phyloP scores from a whole-genome alignment of 1,140 invertebrate genomes.

The Diabrotica virgifera region DNA sequence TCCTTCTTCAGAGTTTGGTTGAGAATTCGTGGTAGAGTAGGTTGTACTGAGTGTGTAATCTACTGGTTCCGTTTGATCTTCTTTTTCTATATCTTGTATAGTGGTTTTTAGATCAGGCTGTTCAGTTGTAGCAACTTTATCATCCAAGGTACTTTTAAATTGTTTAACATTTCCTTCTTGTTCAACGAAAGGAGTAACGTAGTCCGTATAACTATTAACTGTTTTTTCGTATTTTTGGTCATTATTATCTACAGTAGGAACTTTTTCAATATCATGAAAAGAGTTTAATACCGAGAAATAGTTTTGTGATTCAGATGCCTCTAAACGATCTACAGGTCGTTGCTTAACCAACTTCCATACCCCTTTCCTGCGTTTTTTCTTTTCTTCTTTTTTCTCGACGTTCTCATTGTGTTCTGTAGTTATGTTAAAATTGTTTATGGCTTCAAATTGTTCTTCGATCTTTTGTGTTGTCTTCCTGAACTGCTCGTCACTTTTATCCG shows the following conservation, averaged over 20 bases:
- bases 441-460: constrained; percentile 19
- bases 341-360: constrained; percentile 65
- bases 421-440: constrained; percentile 5
- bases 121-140: neutral
- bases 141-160: neutral
- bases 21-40: neutral
- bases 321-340: constrained; percentile 59
- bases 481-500: constrained; percentile 14
- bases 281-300: constrained; percentile 37
- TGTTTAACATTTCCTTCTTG: neutral
- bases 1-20: constrained; percentile 27
- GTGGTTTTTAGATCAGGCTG: neutral
- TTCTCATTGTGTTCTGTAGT: constrained; percentile 16
- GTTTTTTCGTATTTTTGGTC: neutral
- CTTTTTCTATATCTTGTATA: neutral
- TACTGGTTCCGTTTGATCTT: neutral
- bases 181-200: neutral
- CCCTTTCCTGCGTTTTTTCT: constrained; percentile 54
- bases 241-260: neutral
- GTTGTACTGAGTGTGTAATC: neutral
- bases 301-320: constrained; percentile 66
- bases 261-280: constrained; percentile 30
- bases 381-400: constrained; percentile 18
- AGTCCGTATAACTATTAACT: neutral
- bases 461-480: constrained; percentile 19